Conservation (phyloP, 2,797 vertebrate species). For the Ctenopoma multispine region DNA sequence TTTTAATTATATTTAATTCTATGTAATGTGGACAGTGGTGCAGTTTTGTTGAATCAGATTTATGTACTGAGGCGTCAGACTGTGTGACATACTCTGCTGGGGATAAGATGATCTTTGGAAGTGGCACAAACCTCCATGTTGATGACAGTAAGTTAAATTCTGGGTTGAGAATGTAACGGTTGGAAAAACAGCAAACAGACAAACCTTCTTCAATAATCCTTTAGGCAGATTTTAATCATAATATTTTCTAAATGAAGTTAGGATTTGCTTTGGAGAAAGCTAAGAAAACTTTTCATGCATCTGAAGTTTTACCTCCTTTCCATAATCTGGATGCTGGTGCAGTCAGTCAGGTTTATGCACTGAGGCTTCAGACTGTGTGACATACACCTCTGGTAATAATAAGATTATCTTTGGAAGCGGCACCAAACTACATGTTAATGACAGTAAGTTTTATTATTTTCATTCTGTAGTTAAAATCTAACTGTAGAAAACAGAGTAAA, state of each 20-base stretch:
- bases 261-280: too few species aligned
- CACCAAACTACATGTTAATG: constrained; percentile 25
- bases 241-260: too few species aligned
- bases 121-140: constrained; percentile 34
- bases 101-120: constrained; percentile 52
- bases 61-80: constrained; percentile 18
- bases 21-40: too few species aligned
- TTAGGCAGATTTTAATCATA: too few species aligned
- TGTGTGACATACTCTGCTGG: constrained; percentile 49
- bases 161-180: too few species aligned
- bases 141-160: constrained; percentile 45
- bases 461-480: background rate
- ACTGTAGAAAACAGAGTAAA: background rate
- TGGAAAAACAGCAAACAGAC: too few species aligned
- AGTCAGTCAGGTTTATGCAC: constrained; percentile 31
- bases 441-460: constrained; percentile 42
- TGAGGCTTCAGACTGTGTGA: constrained; percentile 52
- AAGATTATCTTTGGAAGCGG: constrained; percentile 54
- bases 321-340: too few species aligned
- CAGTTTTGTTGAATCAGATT: constrained; percentile 22
- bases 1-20: too few species aligned
- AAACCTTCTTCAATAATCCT: too few species aligned
- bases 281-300: too few species aligned
- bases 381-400: background rate
- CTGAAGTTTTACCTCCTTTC: too few species aligned